A percentile compares a stretch with the other conserved stretches of the same genome.
Conservation (phyloP, 2,113 vertebrate species). For the Oceanodroma tethys region DNA sequence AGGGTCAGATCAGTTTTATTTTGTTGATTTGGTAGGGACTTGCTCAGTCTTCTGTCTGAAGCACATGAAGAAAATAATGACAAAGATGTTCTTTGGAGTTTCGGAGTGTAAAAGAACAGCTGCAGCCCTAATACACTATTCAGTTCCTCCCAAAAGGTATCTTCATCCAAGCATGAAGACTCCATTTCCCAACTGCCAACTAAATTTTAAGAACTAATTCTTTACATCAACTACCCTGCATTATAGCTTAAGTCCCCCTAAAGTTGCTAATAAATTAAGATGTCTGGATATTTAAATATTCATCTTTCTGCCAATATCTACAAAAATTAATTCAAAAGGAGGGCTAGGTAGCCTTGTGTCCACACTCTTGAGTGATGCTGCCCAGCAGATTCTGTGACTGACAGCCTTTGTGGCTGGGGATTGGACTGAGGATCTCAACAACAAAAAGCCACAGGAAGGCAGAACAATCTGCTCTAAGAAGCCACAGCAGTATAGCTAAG, state of each 20-base stretch:
- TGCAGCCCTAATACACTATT: neutral
- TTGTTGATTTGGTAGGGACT: neutral
- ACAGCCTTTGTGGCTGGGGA: neutral
- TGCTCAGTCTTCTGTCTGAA: neutral
- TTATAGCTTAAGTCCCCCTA: neutral
- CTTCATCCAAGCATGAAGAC: neutral
- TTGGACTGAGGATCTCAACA: neutral
- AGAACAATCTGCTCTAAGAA: neutral
- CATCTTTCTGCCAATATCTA: neutral
- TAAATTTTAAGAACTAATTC: neutral
- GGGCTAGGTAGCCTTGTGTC: neutral
- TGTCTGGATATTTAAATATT: neutral
- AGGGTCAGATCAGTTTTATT: neutral
- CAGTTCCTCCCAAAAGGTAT: neutral
- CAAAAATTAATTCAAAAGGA: neutral
- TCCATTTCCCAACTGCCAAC: neutral
- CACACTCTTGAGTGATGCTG: rapidly evolving
- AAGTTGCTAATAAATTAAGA: neutral
- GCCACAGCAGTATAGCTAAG: neutral
- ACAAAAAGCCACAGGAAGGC: neutral
- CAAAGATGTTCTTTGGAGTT: neutral
- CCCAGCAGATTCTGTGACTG: neutral
- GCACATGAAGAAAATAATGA: neutral
- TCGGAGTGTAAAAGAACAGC: neutral
- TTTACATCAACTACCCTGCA: neutral